Evolutionary conservation across 92 coral and sea anemone species (phyloP).

Genomic region (Pocillopora grandis): DNA sequence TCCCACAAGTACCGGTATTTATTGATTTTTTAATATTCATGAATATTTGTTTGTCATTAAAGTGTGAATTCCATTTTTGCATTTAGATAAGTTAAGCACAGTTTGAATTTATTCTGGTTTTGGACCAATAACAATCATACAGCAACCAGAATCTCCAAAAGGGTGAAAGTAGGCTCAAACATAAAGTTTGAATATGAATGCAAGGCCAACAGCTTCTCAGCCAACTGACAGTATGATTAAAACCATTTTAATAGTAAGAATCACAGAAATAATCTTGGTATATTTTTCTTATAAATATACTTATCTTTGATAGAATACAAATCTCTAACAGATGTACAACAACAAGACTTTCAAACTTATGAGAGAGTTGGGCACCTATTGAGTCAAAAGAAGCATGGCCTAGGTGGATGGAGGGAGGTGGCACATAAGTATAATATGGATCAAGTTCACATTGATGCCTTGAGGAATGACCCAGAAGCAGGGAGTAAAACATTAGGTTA

Average conservation of each 20-base stretch:
- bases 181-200: conserved; percentile 5
- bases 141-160: conserved; percentile 15
- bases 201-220: background rate
- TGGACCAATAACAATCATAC: background rate
- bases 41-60: no score
- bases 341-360: no score
- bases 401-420: conserved; percentile 2
- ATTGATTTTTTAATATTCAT: no score
- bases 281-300: no score
- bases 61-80: background rate
- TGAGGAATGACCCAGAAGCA: background rate
- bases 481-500: background rate
- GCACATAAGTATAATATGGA: background rate
- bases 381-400: background rate
- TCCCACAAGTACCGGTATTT: no score
- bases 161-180: conserved; percentile 1
- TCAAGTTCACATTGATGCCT: background rate
- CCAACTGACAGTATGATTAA: no score
- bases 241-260: no score
- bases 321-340: no score
- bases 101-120: background rate
- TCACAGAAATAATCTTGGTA: no score
- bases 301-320: no score
- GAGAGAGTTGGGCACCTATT: no score
- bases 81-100: background rate